Base-by-base conservation (phyloP, 2,113 vertebrate genomes). In the Rhynchomys soricoides region DNA sequence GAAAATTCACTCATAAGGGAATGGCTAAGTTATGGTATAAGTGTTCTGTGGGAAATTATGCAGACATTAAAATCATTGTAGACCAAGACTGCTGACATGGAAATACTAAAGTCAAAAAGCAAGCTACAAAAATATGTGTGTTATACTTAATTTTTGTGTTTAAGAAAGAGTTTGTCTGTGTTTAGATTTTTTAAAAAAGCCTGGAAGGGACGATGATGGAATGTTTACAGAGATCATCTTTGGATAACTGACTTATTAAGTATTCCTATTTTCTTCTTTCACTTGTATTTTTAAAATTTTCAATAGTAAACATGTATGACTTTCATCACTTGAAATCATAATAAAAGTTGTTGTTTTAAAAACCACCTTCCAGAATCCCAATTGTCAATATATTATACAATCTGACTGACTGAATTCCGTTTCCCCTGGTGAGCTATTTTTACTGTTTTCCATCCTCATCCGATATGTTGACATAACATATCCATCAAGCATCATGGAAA, bases 241-340 rank as follows among this genome's bases (percentile, higher is more conserved):
- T 79, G 50, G n/a, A 26, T 90, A 48, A 92, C 75, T 93, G 31
- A 78, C 87, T 92, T 87, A 85, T 59, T 7, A 17, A 29, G 50
- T 93, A 57, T 92, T 92, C 55, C 89, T 92, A 57, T 94, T 86
- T 96, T 86, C 59, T 77, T 86, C 85, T 70, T 91, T 91, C 79
- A 70, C 89, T 77, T 86, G 11, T 89, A 73, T 89, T 97, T 95
- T 74, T 71, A 79, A 95, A 95, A 66, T 81, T 96, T 95, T 91
- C n/a, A 79, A 37, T 74, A 95, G 64, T 45, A 85, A 95, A 50
- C 24, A 45, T 82, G 11, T 78, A 89, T 91, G 94, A 68, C 11
- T 88, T 93, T 91, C 79, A 26, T 91, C 86, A 87, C 59, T 87
- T 79, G 50, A 85, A 86, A 94, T 93, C 62, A 66, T 86, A 91